phyloP scores from a whole-genome alignment of 2,113 vertebrate genomes.

The Rhadina sibilatrix region DNA sequence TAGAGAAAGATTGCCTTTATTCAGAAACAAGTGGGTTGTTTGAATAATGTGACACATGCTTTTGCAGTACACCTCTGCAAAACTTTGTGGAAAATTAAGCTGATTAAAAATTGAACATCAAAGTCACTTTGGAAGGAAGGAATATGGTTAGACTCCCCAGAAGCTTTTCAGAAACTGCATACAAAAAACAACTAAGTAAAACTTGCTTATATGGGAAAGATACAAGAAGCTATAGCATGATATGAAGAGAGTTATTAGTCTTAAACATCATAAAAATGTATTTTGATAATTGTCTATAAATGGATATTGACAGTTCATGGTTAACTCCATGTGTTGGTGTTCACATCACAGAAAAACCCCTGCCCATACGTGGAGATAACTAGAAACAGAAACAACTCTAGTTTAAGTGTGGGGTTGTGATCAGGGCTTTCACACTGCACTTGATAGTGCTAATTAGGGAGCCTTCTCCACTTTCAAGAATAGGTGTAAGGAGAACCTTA shows the following conservation, averaged over 20 bases:
- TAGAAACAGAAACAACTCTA: not conserved
- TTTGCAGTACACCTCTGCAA: not conserved
- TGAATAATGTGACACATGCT: not conserved
- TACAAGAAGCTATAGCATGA: not conserved
- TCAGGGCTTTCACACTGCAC: not conserved
- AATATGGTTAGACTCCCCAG: not conserved
- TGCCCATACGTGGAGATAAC: not conserved
- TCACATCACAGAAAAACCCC: not conserved
- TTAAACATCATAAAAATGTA: not conserved
- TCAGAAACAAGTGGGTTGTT: not conserved
- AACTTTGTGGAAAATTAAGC: not conserved
- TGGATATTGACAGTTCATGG: not conserved
- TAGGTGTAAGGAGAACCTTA: not conserved
- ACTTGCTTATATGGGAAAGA: not conserved
- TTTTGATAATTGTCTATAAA: not conserved
- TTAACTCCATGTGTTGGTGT: not conserved
- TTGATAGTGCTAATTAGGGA: not conserved
- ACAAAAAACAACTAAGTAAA: not conserved
- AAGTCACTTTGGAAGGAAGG: not conserved
- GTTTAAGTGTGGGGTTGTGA: not conserved
- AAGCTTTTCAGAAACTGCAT: not conserved
- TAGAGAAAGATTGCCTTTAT: not conserved
- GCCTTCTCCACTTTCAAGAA: not conserved
- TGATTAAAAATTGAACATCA: not conserved
- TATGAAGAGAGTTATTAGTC: not conserved